Evolutionary conservation across 1,140 invertebrate species (phyloP).

Genomic region (Stratiolaelaps scimitus): DNA sequence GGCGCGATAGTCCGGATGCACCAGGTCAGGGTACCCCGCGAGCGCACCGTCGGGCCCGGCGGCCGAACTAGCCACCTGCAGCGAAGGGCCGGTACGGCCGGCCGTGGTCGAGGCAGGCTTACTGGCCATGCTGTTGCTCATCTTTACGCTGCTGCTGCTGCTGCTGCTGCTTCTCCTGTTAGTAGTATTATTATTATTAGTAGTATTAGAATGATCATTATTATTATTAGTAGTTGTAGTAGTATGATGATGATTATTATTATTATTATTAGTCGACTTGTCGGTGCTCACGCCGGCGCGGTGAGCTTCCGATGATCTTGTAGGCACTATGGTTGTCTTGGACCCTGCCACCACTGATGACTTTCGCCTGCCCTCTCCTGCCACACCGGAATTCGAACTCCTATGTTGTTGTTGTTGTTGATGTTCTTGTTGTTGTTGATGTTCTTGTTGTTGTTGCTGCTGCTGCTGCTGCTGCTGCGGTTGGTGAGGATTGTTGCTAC

Average conservation of each 20-base stretch:
- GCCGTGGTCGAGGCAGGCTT: not conserved
- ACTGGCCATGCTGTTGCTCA: conserved; percentile 14
- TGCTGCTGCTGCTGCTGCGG: conserved; percentile 28
- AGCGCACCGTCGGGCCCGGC: not conserved
- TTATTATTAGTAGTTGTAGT: too few relatives aligned
- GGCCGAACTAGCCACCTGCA: conserved; percentile 1
- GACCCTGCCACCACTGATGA: conserved; percentile 26
- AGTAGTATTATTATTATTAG: too few relatives aligned
- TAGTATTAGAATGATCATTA: too few relatives aligned
- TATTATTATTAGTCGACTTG: not conserved
- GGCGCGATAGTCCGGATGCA: not conserved
- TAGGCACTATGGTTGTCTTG: conserved; percentile 28
- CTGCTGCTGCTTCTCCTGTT: conserved; percentile 8
- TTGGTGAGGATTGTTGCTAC: not conserved
- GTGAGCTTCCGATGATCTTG: conserved; percentile 27
- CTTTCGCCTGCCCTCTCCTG: conserved; percentile 25
- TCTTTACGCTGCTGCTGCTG: not conserved
- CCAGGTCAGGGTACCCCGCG: too few relatives aligned
- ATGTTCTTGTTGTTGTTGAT: not conserved
- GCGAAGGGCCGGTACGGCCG: not conserved
- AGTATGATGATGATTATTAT: too few relatives aligned
- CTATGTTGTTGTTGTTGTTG: not conserved
- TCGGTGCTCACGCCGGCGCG: conserved; percentile 27
- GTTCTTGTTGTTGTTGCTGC: conserved; percentile 28
- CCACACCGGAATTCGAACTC: conserved; percentile 24